Evolutionary conservation across 2,113 vertebrate species (phyloP), one percentile per base, ranked within the genome.

Genomic region (Meriones unguiculatus): DNA sequence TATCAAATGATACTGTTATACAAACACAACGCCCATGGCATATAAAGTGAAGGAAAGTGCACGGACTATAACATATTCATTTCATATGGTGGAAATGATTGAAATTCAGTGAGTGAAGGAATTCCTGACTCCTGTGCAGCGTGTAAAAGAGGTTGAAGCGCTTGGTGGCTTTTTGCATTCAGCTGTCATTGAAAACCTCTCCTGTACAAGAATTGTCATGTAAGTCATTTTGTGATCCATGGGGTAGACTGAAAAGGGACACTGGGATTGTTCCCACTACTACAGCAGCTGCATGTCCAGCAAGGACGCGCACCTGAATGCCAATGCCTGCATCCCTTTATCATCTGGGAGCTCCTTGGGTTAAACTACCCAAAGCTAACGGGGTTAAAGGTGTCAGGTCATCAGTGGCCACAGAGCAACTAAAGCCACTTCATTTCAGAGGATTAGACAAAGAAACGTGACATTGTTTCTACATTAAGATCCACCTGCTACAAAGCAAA

Each of bases 141-240:
- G 14, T 77, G 50, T 84, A 35, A 72, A 90, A 64, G 38, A 91
- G n/a, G 24, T 4, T 20, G 54, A 89, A 97, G 87, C 4, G 22
- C 54, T 87, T 91, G 73, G 64, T 91, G 41, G 22, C 38, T 84
- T 93, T 78, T 94, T 77, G 52, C 77, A 87, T 94, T 91, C 65
- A 28, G 14, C 77, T 89, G 54, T 78, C 87, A 92, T 3, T 87
- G 92, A 87, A 96, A 94, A 94, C 17, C 64, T 38, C 17, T 72
- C 50, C 76, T 64, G 13, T 41, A 67, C 38, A 72, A 69, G 50
- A 75, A 87, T 93, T 91, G 91, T 84, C 35, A 65, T 80, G 22
- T 35, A 77, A 57, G 30, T 24, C 69, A 41, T 52, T 77, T 93
- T 69, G 77, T 69, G 69, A 93, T 35, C 69, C 22, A 3, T 52